A percentile compares a stretch with the other conserved stretches of the same genome.
phyloP scores from a whole-genome alignment of 1,140 invertebrate genomes.

The Wasmannia auropunctata region DNA sequence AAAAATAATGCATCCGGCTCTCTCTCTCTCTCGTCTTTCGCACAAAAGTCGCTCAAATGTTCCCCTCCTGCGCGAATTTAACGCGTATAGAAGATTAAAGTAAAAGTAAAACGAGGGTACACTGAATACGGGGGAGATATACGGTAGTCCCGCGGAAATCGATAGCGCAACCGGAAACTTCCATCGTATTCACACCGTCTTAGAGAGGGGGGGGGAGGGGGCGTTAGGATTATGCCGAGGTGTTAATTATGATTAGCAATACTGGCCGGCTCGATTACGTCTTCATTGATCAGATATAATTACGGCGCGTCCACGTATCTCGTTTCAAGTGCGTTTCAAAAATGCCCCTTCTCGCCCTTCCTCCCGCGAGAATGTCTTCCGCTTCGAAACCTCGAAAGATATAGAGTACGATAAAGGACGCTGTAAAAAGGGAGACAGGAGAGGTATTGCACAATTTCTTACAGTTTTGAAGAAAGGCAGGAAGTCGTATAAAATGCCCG shows the following conservation, averaged over 20 bases:
- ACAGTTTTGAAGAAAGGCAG: not conserved
- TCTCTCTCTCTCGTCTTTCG: not conserved
- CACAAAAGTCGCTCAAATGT: not conserved
- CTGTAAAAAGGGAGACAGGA: not conserved
- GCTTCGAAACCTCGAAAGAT: not conserved
- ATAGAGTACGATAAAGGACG: not conserved
- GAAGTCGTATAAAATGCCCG: not conserved
- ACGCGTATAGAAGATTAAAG: not conserved
- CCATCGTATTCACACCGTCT: not conserved
- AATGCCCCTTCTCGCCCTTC: not conserved
- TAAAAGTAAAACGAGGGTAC: not conserved
- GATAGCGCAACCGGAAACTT: conserved; percentile 41
- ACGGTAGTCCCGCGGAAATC: conserved; percentile 10
- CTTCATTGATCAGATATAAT: conserved; percentile 33
- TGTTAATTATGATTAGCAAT: conserved; percentile 28
- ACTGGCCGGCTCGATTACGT: not conserved
- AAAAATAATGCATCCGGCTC: not conserved
- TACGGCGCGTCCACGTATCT: not conserved
- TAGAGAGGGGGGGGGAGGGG: no score
- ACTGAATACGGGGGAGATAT: not conserved
- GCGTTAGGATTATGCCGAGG: not conserved
- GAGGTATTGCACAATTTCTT: not conserved
- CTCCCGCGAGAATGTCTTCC: no score
- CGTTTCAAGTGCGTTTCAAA: not conserved
- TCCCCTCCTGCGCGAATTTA: not conserved